Percentiles rank a stretch among this genome's conserved stretches.
Evolutionary conservation across 1,140 invertebrate species (phyloP).

Genomic region (Drosophila baimaii): DNA sequence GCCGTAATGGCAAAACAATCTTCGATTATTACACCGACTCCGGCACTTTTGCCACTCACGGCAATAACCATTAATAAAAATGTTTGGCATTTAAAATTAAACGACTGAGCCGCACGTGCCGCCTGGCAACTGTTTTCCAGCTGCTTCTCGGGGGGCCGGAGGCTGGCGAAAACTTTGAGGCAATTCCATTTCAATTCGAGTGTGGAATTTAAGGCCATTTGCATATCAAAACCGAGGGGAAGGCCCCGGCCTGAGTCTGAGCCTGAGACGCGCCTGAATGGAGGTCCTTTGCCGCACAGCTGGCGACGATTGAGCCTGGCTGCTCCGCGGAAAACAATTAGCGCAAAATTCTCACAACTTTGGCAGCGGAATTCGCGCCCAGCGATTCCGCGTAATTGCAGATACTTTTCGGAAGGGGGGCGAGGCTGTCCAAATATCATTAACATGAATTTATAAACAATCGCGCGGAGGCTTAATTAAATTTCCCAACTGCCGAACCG

Average conservation of each 20-base stretch:
- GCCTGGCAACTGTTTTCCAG: constrained; percentile 17
- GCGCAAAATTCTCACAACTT: constrained; percentile 72
- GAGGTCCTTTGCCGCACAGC: constrained; percentile 51
- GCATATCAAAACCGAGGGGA: constrained; percentile 78
- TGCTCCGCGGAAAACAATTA: constrained; percentile 68
- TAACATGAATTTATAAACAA: constrained; percentile 83
- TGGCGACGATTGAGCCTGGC: constrained; percentile 53
- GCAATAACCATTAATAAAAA: constrained; percentile 82
- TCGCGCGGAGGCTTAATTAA: constrained; percentile 76
- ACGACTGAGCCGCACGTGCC: constrained; percentile 67
- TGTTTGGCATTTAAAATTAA: constrained; percentile 81
- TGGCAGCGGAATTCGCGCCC: constrained; percentile 55
- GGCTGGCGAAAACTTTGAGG: constrained; percentile 63
- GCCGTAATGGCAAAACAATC: constrained; percentile 68
- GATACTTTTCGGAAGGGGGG: constrained; percentile 60
- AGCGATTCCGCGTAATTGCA: constrained; percentile 72
- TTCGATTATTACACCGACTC: constrained; percentile 68
- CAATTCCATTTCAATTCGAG: constrained; percentile 76
- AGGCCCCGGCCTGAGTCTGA: constrained; percentile 23
- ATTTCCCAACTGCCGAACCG: constrained; percentile 46
- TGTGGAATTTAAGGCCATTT: constrained; percentile 78
- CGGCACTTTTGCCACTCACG: constrained; percentile 62
- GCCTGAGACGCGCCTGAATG: constrained; percentile 6
- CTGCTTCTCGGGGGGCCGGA: constrained; percentile 21
- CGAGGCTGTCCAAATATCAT: constrained; percentile 71